Base-by-base conservation (phyloP, 2,113 vertebrate genomes). In the Struthio camelus region DNA sequence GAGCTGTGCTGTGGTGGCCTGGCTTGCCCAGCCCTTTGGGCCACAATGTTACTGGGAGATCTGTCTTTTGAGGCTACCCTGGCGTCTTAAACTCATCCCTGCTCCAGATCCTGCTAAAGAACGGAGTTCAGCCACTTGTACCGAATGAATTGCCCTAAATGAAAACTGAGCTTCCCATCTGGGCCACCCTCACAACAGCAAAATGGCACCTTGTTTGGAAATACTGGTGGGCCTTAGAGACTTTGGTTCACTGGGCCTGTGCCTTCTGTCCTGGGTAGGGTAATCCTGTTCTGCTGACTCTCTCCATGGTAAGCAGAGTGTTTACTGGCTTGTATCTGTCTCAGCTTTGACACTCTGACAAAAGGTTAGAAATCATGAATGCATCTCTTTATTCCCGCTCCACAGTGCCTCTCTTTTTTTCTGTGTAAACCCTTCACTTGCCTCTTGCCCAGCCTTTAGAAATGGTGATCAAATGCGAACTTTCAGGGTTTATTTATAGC, bases 401-500 rank as follows among this genome's bases (percentile, higher is more conserved):
- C 94, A 98, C 98, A 98, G 97, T 96, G 97, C 95, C 95, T 97
- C 96, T 96, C 92, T 98, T 98, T 97, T 98, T 96, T 96, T 78
- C 98, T 96, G 92, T 48, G 85, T 96, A 97, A 97, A 97, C 96
- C 97, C 97, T 98, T 97, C 90, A 81, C 97, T 98, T 89, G 95
- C 97, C 90, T 97, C 94, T 97, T 97, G 97, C 91, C 90, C 96
- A 95, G 95, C 76, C 97, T 98, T 98, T 96, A 97, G 97, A 98
- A 98, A 97, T 28, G 34, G 96, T 89, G 91, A 97, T 98, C 96
- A 98, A 98, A 97, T 97, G 97, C 54, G 98, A 98, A 98, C 98
- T 97, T 98, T 98, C 95, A 97, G 96, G 94, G 92, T 95, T 97
- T 98, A 98, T 98, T 98, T 98, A 98, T 98, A 98, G 98, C 94